A percentile compares a stretch with the other conserved stretches of the same genome.
Evolutionary conservation across 1,140 invertebrate genomes (phyloP).

Genomic region (Papilio aristodemus): DNA sequence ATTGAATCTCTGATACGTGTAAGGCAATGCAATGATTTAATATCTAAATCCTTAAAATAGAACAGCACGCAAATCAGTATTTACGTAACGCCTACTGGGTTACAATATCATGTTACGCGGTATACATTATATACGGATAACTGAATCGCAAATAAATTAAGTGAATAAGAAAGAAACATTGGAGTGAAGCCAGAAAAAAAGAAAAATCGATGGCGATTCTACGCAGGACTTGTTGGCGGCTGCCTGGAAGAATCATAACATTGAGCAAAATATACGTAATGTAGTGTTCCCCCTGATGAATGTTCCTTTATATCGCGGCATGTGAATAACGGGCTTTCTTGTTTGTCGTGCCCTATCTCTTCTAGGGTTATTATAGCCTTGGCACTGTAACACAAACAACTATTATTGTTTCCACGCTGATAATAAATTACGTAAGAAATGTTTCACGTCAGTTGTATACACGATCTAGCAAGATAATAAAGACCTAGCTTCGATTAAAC

Average conservation of each 20-base stretch:
- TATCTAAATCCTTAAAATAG: background rate
- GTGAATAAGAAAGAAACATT: slow-evolving; percentile 61
- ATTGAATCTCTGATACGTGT: background rate
- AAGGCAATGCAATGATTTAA: slow-evolving; percentile 19
- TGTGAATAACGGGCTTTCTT: slow-evolving; percentile 23
- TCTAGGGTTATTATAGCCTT: slow-evolving; percentile 22
- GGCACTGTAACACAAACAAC: slow-evolving; percentile 11
- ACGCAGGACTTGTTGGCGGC: slow-evolving; percentile 49
- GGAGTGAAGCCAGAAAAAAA: slow-evolving; percentile 63
- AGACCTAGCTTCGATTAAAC: background rate
- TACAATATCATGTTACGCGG: slow-evolving; percentile 43
- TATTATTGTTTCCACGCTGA: slow-evolving; percentile 2
- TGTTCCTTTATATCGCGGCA: slow-evolving; percentile 20
- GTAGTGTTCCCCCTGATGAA: slow-evolving; percentile 8
- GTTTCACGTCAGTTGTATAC: background rate
- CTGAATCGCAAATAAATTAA: slow-evolving; percentile 72
- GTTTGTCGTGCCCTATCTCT: slow-evolving; percentile 10
- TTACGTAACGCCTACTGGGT: slow-evolving; percentile 27
- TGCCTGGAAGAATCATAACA: slow-evolving; percentile 35
- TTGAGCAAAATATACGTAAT: slow-evolving; percentile 39
- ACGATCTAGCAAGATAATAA: background rate
- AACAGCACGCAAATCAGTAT: slow-evolving; percentile 19
- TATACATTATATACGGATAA: slow-evolving; percentile 33
- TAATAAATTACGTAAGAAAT: background rate
- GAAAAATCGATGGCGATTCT: slow-evolving; percentile 66